phyloP scores from a whole-genome alignment of 2,888 invertebrate genomes.

The Apocheima hispidaria region DNA sequence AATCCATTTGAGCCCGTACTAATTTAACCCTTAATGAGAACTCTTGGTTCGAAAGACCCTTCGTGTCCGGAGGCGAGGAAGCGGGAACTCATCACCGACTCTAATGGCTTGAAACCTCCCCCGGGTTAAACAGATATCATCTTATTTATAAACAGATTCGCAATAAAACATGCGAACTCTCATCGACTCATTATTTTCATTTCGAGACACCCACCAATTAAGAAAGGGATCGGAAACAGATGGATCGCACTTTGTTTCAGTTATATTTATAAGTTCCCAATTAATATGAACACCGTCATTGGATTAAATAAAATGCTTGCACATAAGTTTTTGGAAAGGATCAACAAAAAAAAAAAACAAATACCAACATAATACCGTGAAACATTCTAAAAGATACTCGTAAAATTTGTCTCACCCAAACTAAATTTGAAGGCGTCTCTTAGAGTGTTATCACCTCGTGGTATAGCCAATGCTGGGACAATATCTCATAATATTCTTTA shows the following conservation, averaged over 20 bases:
- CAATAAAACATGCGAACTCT: conserved; percentile 55
- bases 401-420: conserved; percentile 70
- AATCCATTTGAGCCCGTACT: conserved; percentile 65
- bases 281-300: conserved; percentile 13
- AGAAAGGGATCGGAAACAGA: conserved; percentile 39
- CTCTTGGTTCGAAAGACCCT: conserved; percentile 62
- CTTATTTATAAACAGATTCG: conserved; percentile 64
- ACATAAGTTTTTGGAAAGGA: too few relatives aligned
- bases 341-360: background rate
- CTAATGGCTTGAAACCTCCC: conserved; percentile 76
- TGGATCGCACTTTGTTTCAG: conserved; percentile 35
- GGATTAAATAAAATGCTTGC: background rate
- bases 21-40: conserved; percentile 78
- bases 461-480: conserved; percentile 76
- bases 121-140: conserved; percentile 70
- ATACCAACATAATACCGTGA: conserved; percentile 41
- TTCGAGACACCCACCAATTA: conserved; percentile 46
- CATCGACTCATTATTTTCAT: conserved; percentile 50
- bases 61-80: conserved; percentile 75
- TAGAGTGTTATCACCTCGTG: conserved; percentile 81
- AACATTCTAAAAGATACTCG: conserved; percentile 49
- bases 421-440: conserved; percentile 70
- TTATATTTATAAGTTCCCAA: conserved; percentile 23
- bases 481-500: conserved; percentile 86
- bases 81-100: conserved; percentile 73